Conservation (phyloP, 2,113 vertebrate genomes). For the Corapipo altera region DNA sequence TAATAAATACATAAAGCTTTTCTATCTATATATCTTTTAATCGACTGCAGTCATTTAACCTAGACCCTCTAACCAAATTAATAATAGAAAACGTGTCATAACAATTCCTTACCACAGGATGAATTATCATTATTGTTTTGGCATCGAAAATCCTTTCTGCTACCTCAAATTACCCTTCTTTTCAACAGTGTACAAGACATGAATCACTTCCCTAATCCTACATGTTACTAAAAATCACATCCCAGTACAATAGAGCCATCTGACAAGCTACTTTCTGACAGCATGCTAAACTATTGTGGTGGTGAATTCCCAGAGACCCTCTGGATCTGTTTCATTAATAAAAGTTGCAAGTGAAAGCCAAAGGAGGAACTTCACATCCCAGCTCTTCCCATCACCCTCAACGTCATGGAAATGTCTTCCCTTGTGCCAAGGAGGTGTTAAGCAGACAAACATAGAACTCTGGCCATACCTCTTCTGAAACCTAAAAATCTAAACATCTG, state of each 20-base stretch:
- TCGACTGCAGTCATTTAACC: constrained; percentile 66
- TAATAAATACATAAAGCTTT: constrained; percentile 58
- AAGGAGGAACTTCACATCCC: neutral
- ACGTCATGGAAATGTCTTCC: neutral
- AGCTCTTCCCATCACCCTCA: neutral
- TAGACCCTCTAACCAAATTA: constrained; percentile 64
- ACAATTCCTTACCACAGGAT: constrained; percentile 64
- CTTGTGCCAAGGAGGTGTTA: neutral
- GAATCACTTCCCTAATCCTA: constrained; percentile 65
- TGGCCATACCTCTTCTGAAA: neutral
- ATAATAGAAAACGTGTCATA: constrained; percentile 71
- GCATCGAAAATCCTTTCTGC: constrained; percentile 62
- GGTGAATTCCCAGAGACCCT: constrained; percentile 46
- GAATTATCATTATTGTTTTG: constrained; percentile 70
- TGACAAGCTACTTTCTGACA: constrained; percentile 57
- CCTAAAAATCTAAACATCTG: constrained; percentile 22
- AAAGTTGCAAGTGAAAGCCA: constrained; percentile 23
- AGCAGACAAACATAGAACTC: constrained; percentile 4
- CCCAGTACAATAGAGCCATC: constrained; percentile 42
- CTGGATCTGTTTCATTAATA: constrained; percentile 51
- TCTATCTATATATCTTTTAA: constrained; percentile 67
- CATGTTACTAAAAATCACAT: constrained; percentile 45
- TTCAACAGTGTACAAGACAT: constrained; percentile 53
- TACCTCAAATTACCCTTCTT: constrained; percentile 65
- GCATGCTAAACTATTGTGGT: constrained; percentile 14